Base-by-base conservation (phyloP, 2,888 invertebrate species). In the Troilus luridus region DNA sequence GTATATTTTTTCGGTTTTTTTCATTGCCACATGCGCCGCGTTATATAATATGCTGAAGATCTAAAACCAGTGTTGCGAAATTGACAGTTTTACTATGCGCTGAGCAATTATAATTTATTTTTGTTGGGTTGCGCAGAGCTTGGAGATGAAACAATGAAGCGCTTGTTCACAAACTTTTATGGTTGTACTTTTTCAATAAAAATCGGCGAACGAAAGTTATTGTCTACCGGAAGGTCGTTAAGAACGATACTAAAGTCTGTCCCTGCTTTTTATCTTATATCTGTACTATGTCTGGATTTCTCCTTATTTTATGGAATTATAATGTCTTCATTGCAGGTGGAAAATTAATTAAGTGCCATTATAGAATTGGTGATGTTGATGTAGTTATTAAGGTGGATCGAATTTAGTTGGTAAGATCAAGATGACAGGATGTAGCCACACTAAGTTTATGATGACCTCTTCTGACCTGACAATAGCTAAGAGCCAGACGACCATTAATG, bases 401-500 rank as follows among this genome's bases (percentile, higher is more conserved):
- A 5, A 41, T 41, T 41, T 41, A 41, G 41, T 41, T 59, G 14
- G 12, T 12, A 12, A 12, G 67, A 24, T 67, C n/a, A 9, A 5
- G 12, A n/a, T n/a, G 64, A 64, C n/a, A 14, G 19, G 24, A 41
- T 21, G 8, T 3, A 19, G 19, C 54, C 54, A 11, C 21, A 21
- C 2, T 21, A 67, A 14, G 54, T 56, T 85, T 85, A 56, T 11
- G 56, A 56, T 56, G 56, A 8, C 56, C 85, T 14, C 11, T n/a
- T 54, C 54, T 56, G 41, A 81, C 81, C 81, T 81, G 54, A 85
- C 56, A 58, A 56, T 85, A 85, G 85, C 9, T 5, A 14, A 5
- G 85, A n/a, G n/a, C 56, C 56, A 85, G 85, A 58, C 72, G 85
- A 85, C 85, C 85, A 85, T 85, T 85, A 85, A 85, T 21, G 56